Conservation (phyloP, 2,113 vertebrate species). For the Nematolebias whitei region DNA sequence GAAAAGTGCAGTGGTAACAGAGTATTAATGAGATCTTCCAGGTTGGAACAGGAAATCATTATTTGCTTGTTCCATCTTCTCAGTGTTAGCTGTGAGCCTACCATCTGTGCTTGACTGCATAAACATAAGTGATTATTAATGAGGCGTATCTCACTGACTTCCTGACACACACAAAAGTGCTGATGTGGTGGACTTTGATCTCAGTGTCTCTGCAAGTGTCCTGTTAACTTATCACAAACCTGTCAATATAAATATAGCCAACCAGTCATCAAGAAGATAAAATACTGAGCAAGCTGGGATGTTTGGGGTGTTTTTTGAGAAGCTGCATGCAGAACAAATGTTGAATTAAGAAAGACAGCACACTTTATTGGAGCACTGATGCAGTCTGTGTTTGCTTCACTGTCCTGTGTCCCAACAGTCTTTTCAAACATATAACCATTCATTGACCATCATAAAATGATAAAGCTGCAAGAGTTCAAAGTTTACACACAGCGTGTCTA, state of each 20-base stretch:
- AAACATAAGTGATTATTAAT: slow-evolving; percentile 57
- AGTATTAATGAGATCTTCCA: slow-evolving; percentile 9
- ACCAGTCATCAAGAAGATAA: not conserved
- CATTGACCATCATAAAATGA: slow-evolving; percentile 46
- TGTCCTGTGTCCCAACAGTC: slow-evolving; percentile 20
- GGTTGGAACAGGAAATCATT: not conserved
- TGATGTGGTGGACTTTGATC: slow-evolving; percentile 73
- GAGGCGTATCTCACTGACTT: slow-evolving; percentile 60
- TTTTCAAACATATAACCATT: slow-evolving; percentile 36
- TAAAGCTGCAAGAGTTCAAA: slow-evolving; percentile 49
- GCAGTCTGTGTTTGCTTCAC: not conserved
- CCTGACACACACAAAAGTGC: slow-evolving; percentile 61
- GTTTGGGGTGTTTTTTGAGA: slow-evolving; percentile 1
- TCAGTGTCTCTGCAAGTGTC: slow-evolving; percentile 32
- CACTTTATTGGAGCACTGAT: not conserved
- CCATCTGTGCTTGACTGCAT: slow-evolving; percentile 27
- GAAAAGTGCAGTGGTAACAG: not conserved
- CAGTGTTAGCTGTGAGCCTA: slow-evolving; percentile 5
- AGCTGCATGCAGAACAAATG: not conserved
- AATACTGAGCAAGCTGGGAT: not conserved
- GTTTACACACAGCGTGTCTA: slow-evolving; percentile 24
- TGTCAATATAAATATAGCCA: slow-evolving; percentile 35
- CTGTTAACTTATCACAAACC: slow-evolving; percentile 46
- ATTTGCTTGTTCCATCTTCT: slow-evolving; percentile 11
- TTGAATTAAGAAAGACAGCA: not conserved